These are phyloP conservation scores for Mobula birostris DNA, from an alignment of 2,113 vertebrate genomes.

Conservation along the genomic window DNA sequence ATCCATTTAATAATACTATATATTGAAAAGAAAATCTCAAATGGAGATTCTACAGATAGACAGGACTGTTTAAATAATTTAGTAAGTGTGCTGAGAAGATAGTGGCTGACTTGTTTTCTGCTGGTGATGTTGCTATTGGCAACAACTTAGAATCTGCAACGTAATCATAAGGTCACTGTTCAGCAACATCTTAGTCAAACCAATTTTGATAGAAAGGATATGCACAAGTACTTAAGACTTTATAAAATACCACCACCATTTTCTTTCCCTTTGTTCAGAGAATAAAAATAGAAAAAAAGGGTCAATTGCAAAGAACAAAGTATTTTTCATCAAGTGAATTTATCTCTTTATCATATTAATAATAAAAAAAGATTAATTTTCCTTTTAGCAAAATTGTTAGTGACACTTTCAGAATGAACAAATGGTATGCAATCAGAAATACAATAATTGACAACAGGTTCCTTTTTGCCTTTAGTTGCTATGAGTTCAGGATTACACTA, in stretches of 20 bases:
- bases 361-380: neutral
- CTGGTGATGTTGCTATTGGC: neutral
- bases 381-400: neutral
- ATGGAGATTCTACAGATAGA: neutral
- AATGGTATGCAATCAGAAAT: neutral
- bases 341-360: neutral
- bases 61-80: neutral
- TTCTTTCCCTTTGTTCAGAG: neutral
- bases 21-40: neutral
- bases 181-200: neutral
- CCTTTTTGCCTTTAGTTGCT: too few species aligned
- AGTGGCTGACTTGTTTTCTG: neutral
- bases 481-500: neutral
- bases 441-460: too few species aligned
- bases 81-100: neutral
- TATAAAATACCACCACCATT: too few species aligned
- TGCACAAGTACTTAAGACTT: neutral
- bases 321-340: neutral
- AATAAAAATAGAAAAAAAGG: neutral
- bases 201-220: neutral
- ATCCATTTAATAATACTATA: neutral
- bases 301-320: neutral
- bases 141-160: neutral
- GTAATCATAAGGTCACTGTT: neutral
- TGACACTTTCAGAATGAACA: neutral